These are phyloP conservation scores for Norana najaformis DNA, from an alignment of 2,888 invertebrate species.

Conservation along the genomic window DNA sequence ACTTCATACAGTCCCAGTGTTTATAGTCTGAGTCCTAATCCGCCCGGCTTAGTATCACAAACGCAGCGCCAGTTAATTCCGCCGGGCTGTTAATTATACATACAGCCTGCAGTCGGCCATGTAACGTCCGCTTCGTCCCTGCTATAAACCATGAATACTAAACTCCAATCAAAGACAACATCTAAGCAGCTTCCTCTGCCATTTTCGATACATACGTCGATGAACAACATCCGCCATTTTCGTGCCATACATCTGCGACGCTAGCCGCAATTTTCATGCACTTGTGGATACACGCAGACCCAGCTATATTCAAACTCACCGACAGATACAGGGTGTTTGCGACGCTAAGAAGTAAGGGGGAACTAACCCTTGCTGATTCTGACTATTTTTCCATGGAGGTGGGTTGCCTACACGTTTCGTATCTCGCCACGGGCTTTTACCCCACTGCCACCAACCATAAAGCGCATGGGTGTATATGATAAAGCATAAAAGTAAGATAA, in stretches of 20 bases:
- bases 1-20: constrained; percentile 29
- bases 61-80: constrained; percentile 20
- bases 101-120: constrained; percentile 10
- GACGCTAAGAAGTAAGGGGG: not conserved
- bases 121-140: not conserved
- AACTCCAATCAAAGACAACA: constrained; percentile 20
- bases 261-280: not conserved
- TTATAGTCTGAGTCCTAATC: not conserved
- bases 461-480: too few species aligned
- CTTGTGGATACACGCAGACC: not conserved
- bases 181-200: not conserved
- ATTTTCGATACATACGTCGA: not conserved
- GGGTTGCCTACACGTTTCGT: too few species aligned
- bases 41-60: constrained; percentile 22
- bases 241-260: not conserved
- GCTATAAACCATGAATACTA: constrained; percentile 25
- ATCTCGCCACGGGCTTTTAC: not conserved
- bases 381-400: not conserved
- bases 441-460: too few species aligned
- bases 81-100: constrained; percentile 30
- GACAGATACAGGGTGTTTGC: too few species aligned
- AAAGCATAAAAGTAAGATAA: too few species aligned
- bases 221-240: constrained; percentile 13
- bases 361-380: not conserved
- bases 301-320: not conserved